Evolutionary conservation across 2,888 invertebrate species (phyloP).

Genomic region (Sepioteuthis lessoniana): DNA sequence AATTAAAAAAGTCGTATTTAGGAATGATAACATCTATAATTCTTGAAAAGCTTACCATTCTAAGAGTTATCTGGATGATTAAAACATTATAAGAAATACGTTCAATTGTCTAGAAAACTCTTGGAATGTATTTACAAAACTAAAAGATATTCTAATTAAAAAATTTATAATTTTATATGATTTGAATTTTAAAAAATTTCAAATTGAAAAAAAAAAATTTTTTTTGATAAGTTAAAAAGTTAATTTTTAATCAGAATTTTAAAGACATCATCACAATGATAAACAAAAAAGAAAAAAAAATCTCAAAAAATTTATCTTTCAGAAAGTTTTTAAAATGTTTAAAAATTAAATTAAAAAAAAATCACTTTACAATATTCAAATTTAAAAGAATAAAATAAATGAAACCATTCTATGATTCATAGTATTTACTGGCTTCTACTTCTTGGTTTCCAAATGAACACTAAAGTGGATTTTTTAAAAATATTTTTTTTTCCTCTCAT

Average conservation of each 20-base stretch:
- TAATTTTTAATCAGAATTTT: neutral
- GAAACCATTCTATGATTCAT: neutral
- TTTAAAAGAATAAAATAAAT: neutral
- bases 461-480: neutral
- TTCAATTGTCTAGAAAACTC: too few species aligned
- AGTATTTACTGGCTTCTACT: neutral
- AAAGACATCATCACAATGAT: too few species aligned
- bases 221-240: neutral
- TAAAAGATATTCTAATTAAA: neutral
- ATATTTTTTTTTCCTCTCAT: neutral
- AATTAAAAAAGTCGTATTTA: neutral
- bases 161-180: neutral
- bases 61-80: too few species aligned
- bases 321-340: too few species aligned
- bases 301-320: neutral
- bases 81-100: too few species aligned
- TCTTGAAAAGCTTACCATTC: too few species aligned
- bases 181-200: neutral
- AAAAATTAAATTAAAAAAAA: neutral
- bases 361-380: neutral
- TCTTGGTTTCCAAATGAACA: neutral
- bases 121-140: neutral
- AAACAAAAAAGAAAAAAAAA: neutral
- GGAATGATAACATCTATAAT: too few species aligned
- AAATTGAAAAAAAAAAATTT: neutral